phyloP scores from a whole-genome alignment of 1,140 invertebrate genomes.

The Drosophila albomicans region DNA sequence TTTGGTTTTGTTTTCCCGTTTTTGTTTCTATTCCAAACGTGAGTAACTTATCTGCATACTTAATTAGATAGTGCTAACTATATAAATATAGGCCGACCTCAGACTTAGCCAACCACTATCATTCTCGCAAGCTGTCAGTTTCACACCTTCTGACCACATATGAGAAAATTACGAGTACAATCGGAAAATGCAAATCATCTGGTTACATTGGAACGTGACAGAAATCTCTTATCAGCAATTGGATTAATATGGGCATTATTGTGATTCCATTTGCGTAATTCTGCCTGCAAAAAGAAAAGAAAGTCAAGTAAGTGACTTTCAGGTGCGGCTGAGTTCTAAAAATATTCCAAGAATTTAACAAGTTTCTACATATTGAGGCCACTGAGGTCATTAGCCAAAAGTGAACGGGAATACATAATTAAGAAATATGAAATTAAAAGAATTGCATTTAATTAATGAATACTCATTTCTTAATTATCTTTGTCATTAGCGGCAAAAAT shows the following conservation, averaged over 20 bases:
- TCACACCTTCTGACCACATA: slow-evolving; percentile 41
- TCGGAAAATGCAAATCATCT: slow-evolving; percentile 31
- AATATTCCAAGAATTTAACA: not conserved
- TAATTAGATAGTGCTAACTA: slow-evolving; percentile 72
- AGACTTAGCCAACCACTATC: slow-evolving; percentile 41
- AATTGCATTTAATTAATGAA: not conserved
- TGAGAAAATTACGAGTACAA: slow-evolving; percentile 24
- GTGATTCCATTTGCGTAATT: slow-evolving; percentile 20
- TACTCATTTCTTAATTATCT: not conserved
- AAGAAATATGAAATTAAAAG: too few relatives aligned
- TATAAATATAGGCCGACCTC: slow-evolving; percentile 60
- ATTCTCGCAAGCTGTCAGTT: not conserved
- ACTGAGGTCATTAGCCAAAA: too few relatives aligned
- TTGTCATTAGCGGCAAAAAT: too few relatives aligned
- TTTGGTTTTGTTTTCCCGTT: slow-evolving; percentile 26
- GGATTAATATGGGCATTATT: not conserved
- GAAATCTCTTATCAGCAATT: not conserved
- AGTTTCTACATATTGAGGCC: not conserved
- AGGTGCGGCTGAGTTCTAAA: not conserved
- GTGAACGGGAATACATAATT: too few relatives aligned
- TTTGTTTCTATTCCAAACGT: slow-evolving; percentile 45
- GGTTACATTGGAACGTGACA: slow-evolving; percentile 25
- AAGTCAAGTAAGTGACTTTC: slow-evolving; percentile 12
- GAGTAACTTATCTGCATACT: slow-evolving; percentile 58
- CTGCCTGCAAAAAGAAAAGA: slow-evolving; percentile 15